These are phyloP conservation scores for Anadara kagoshimensis DNA, from an alignment of 1,140 invertebrate genomes.

Conservation along the genomic window DNA sequence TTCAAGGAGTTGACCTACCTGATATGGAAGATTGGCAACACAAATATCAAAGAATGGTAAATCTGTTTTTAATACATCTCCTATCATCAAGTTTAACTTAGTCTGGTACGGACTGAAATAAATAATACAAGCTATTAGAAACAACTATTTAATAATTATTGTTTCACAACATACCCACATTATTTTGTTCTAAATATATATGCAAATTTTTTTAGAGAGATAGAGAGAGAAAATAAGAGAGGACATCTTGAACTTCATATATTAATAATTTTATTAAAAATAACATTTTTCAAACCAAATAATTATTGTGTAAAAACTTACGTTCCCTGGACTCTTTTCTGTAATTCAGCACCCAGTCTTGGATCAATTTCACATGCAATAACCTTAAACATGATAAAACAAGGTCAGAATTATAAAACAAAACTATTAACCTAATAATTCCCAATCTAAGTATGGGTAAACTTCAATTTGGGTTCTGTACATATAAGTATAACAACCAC, in stretches of 20 bases:
- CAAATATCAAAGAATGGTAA: slow-evolving; percentile 98
- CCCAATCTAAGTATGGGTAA: background rate
- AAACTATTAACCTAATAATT: background rate
- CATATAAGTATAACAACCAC: no score
- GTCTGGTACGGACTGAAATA: slow-evolving; percentile 80
- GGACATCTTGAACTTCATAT: background rate
- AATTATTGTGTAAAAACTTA: slow-evolving; percentile 57
- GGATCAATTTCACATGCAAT: slow-evolving; percentile 98
- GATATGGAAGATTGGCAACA: slow-evolving; percentile 99
- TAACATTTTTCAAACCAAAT: background rate
- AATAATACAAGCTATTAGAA: background rate
- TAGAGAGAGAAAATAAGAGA: no score
- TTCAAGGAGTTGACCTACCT: slow-evolving; percentile 68
- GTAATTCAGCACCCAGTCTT: slow-evolving; percentile 95
- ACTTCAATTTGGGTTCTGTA: no score
- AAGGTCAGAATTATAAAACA: background rate
- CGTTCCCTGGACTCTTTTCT: slow-evolving; percentile 96
- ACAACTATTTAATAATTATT: no score
- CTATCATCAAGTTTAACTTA: slow-evolving; percentile 94
- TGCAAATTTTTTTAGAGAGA: no score
- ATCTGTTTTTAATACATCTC: slow-evolving; percentile 95
- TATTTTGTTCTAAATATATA: no score
- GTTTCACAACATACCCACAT: no score
- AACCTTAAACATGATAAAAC: slow-evolving; percentile 64
- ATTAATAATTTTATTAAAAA: background rate